Conservation (phyloP, 2,888 invertebrate genomes). For the Holacanthella duospinosa region DNA sequence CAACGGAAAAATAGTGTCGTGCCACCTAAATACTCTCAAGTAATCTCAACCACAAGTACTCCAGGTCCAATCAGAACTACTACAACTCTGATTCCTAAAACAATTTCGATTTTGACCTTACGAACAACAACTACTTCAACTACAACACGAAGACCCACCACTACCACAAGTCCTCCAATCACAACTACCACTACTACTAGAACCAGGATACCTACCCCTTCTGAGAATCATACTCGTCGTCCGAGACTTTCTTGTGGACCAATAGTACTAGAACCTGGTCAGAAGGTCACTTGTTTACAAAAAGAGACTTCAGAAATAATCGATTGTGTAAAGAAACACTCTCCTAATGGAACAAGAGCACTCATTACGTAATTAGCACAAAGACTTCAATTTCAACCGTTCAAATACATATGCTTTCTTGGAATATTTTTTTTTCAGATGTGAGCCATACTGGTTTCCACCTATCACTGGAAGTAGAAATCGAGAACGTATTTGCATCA, state of each 20-base stretch:
- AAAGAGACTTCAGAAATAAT: background rate
- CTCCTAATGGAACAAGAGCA: background rate
- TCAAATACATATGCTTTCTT: background rate
- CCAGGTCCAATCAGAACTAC: background rate
- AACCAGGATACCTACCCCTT: no score
- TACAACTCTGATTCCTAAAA: no score
- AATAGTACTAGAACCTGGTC: background rate
- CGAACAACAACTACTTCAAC: background rate
- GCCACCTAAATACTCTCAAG: no score
- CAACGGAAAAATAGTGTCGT: no score
- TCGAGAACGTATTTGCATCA: background rate
- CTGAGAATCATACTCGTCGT: no score
- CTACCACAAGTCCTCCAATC: background rate
- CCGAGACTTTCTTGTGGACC: no score
- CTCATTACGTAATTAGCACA: background rate
- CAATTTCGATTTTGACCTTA: no score
- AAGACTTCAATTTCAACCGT: background rate
- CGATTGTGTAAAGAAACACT: background rate
- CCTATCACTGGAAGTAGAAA: slow-evolving; percentile 13
- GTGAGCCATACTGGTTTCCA: slow-evolving; percentile 9
- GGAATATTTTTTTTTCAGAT: slow-evolving; percentile 2
- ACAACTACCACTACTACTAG: background rate
- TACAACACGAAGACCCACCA: background rate
- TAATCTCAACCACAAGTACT: background rate
- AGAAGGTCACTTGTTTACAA: background rate